Evolutionary conservation across 2,888 invertebrate genomes (phyloP), one percentile per base, ranked within the genome.

Genomic region (Scotopteryx bipunctaria): DNA sequence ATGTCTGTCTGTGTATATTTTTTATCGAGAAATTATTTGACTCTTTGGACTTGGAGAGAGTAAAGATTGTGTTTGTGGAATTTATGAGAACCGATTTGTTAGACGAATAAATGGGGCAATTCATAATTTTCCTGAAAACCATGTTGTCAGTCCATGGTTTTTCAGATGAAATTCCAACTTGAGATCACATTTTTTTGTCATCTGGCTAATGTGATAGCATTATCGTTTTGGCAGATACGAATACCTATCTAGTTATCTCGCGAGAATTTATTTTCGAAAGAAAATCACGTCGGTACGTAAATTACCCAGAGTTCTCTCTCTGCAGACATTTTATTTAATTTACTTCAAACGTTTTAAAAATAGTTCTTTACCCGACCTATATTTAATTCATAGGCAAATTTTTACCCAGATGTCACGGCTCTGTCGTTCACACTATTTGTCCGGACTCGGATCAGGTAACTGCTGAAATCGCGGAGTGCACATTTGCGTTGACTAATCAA

Each of bases 331-430:
- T 64, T 37, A 73, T 66, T 74, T 69, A 70, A 69, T 69, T 72
- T 57, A 73, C 73, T 73, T 71, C 72, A 67, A 64, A 63, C 63
- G 67, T 66, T 78, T n/a, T 84, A 85, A 81, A 86, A 87, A 87
- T 86, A 87, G 75, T 71, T 55, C 69, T 70, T 69, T 64, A 67
- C 71, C 59, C 67, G 61, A 59, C 54, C 66, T 76, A 67, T 69
- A 78, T 81, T 82, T 76, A 78, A 72, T 75, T 69, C 73, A 64
- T 64, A 69, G 67, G 65, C 65, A 32, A 55, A 62, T 59, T 71
- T 69, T 74, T 79, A 69, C 74, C 70, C 76, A 81, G 77, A 76
- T 81, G 83, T 80, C 77, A 79, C 76, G 54, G 66, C 52, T 67
- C 71, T 73, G 74, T 83, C 73, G 81, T 78, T 76, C 74, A 66